A percentile compares a stretch with the other conserved stretches of the same genome.
These are phyloP conservation scores for Siphamia tubifer DNA, from an alignment of 2,113 vertebrate species.

Conservation along the genomic window DNA sequence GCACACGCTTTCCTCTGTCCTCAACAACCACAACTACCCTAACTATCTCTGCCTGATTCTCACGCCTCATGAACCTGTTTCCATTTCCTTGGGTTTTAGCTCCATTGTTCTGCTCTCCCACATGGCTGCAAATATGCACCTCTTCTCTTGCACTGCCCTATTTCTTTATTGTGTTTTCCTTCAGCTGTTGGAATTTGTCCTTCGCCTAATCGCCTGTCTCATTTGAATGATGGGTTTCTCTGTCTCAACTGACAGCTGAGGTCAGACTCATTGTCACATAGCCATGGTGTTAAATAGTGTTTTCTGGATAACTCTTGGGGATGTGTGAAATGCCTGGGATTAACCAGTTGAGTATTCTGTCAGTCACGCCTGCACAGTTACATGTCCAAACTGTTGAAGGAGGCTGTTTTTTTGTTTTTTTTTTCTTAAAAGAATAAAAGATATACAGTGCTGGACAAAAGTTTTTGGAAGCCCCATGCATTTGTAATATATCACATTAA, in stretches of 20 bases:
- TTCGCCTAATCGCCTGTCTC: constrained; percentile 60
- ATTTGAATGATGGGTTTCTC: constrained; percentile 63
- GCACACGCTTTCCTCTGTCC: neutral
- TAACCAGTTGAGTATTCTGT: neutral
- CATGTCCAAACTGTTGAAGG: neutral
- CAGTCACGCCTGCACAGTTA: too few relatives aligned
- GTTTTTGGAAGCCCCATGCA: too few relatives aligned
- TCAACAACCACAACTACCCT: neutral
- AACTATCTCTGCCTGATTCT: neutral
- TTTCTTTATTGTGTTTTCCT: constrained; percentile 28
- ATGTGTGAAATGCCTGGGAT: constrained; percentile 18
- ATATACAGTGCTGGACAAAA: too few relatives aligned
- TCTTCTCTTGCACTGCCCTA: neutral
- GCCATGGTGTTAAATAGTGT: constrained; percentile 36
- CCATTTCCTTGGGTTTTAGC: neutral
- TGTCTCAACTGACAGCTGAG: constrained; percentile 48
- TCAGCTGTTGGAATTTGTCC: constrained; percentile 43
- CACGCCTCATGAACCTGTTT: neutral
- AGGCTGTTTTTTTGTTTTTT: neutral
- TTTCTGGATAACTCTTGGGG: constrained; percentile 36
- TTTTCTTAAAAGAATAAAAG: neutral
- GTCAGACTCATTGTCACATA: constrained; percentile 46
- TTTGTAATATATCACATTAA: too few relatives aligned
- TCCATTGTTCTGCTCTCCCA: neutral
- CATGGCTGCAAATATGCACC: neutral